A percentile compares a stretch with the other conserved stretches of the same genome.
Evolutionary conservation across 2,888 invertebrate genomes (phyloP).

Genomic region (Stenotaenia linearis): DNA sequence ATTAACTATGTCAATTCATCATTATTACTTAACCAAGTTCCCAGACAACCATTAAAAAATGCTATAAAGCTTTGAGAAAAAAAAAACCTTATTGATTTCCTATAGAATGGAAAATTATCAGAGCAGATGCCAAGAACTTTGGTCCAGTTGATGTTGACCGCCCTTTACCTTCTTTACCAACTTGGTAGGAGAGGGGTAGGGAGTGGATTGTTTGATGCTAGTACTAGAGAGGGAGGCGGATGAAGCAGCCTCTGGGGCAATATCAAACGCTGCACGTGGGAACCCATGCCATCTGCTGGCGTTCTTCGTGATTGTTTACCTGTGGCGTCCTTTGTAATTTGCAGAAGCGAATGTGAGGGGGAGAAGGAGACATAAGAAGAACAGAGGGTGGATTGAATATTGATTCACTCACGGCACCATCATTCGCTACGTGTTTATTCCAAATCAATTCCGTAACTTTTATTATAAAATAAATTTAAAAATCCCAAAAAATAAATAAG

Average conservation of each 20-base stretch:
- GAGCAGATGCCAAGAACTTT: conserved; percentile 9
- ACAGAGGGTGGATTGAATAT: conserved; percentile 9
- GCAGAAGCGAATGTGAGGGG: not conserved
- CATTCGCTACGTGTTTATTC: not conserved
- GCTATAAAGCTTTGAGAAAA: not conserved
- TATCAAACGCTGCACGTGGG: conserved; percentile 9
- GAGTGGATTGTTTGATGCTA: not conserved
- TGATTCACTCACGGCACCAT: conserved; percentile 1
- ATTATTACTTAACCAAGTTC: not conserved
- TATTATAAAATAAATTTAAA: not conserved
- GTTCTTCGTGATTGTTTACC: conserved; percentile 4
- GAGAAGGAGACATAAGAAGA: not conserved
- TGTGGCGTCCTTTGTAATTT: conserved; percentile 9
- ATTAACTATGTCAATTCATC: not conserved
- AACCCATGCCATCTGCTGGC: conserved; percentile 4
- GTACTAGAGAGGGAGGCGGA: not conserved
- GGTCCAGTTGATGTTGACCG: not conserved
- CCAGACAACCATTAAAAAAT: not conserved
- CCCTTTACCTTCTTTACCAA: not conserved
- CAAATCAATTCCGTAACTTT: not conserved
- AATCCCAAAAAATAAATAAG: no score
- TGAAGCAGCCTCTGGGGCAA: not conserved
- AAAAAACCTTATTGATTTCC: not conserved
- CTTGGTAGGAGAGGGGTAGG: not conserved
- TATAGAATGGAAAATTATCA: not conserved